Conservation (phyloP, 2,113 vertebrate genomes). For the Elanoides forficatus region DNA sequence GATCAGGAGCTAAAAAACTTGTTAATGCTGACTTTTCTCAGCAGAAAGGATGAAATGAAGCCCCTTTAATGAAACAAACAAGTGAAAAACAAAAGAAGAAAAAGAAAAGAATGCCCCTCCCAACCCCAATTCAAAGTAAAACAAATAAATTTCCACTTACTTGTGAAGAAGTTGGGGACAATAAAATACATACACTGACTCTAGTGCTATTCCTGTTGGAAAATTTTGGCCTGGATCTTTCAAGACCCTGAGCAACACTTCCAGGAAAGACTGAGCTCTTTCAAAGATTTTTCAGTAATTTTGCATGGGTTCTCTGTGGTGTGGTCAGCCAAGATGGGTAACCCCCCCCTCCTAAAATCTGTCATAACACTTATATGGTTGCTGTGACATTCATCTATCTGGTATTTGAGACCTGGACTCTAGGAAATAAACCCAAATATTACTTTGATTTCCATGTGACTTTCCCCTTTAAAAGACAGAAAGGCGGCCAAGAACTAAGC, state of each 20-base stretch:
- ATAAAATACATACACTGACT: not conserved
- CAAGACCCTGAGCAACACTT: not conserved
- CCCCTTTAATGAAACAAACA: not conserved
- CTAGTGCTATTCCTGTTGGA: not conserved
- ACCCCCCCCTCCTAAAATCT: not conserved
- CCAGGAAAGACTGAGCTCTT: not conserved
- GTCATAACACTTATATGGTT: not conserved
- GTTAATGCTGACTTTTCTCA: not conserved
- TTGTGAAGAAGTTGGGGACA: not conserved
- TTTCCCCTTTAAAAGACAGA: not conserved
- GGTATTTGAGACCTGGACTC: not conserved
- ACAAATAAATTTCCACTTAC: not conserved
- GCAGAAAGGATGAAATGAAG: not conserved
- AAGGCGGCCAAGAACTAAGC: not conserved
- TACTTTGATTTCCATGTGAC: not conserved
- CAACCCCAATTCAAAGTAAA: not conserved
- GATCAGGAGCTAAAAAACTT: not conserved
- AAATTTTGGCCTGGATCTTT: not conserved
- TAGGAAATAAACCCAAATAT: not conserved
- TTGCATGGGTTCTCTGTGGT: not conserved
- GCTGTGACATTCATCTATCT: not conserved
- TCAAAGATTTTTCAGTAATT: not conserved
- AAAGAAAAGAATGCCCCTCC: not conserved
- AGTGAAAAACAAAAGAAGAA: accelerated
- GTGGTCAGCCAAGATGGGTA: not conserved